phyloP scores from a whole-genome alignment of 2,888 invertebrate species.

The Anodontia alba region DNA sequence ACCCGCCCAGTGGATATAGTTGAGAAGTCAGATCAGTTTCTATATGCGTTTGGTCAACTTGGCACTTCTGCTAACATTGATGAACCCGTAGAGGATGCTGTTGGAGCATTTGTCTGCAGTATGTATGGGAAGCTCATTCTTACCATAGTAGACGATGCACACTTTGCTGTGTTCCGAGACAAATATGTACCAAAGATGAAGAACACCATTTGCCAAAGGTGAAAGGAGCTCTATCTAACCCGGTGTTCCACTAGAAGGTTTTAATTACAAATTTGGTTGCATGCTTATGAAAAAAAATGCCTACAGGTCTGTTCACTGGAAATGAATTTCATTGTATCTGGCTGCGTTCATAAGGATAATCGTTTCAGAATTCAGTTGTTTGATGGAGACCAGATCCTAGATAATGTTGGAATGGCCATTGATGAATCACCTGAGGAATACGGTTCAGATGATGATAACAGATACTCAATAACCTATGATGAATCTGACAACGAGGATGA shows the following conservation, averaged over 20 bases:
- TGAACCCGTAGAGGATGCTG: background rate
- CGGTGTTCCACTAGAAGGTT: slow-evolving; percentile 1
- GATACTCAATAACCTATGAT: background rate
- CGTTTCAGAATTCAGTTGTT: slow-evolving; percentile 16
- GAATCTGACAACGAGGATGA: too few relatives aligned
- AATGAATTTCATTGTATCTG: background rate
- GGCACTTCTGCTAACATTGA: too few relatives aligned
- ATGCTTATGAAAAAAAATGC: slow-evolving; percentile 16
- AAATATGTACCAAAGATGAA: background rate
- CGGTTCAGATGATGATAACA: background rate
- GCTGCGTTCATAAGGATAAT: background rate
- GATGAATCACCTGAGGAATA: background rate
- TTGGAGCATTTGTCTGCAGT: too few relatives aligned
- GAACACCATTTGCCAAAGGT: slow-evolving; percentile 1
- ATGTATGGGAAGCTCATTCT: slow-evolving; percentile 9
- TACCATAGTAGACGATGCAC: background rate
- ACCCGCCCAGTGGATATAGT: background rate
- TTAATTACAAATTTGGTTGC: background rate
- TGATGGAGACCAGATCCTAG: slow-evolving; percentile 17
- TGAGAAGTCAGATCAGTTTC: background rate
- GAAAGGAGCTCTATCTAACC: slow-evolving; percentile 17
- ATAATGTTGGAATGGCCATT: background rate
- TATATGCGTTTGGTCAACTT: background rate
- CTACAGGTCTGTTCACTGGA: background rate
- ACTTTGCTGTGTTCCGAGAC: slow-evolving; percentile 18